A percentile compares a stretch with the other conserved stretches of the same genome.
phyloP scores from a whole-genome alignment of 2,113 vertebrate genomes.

The Oceanites oceanicus region DNA sequence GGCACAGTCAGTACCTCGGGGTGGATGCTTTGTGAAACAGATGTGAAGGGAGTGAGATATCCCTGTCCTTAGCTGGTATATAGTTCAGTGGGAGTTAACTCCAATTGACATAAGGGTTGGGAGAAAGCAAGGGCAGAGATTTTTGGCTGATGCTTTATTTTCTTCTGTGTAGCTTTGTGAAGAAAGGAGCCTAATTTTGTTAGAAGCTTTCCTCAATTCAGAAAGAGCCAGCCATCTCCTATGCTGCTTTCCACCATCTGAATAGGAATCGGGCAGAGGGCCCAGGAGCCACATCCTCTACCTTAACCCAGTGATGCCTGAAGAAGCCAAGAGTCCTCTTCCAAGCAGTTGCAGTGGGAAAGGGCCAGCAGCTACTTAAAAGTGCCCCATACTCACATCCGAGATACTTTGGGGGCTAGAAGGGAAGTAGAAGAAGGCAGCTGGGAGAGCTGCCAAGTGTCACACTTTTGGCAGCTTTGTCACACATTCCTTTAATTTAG shows the following conservation, averaged over 20 bases:
- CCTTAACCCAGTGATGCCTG: constrained; percentile 39
- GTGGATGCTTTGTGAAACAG: background rate
- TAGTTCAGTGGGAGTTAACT: constrained; percentile 21
- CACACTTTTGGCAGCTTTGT: constrained; percentile 59
- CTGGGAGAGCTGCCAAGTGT: constrained; percentile 56
- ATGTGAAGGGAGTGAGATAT: background rate
- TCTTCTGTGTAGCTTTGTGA: background rate
- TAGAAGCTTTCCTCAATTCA: constrained; percentile 18
- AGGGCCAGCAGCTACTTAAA: constrained; percentile 45
- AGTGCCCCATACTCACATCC: constrained; percentile 48
- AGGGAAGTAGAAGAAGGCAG: constrained; percentile 57
- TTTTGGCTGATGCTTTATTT: constrained; percentile 39
- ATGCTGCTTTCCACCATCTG: constrained; percentile 21
- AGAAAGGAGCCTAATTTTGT: constrained; percentile 25
- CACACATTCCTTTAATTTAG: constrained; percentile 52
- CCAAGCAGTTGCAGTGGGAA: constrained; percentile 43
- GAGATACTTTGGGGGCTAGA: constrained; percentile 41
- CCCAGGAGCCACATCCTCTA: constrained; percentile 50
- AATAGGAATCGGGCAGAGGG: constrained; percentile 31
- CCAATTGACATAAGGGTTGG: background rate
- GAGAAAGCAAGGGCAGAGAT: constrained; percentile 10
- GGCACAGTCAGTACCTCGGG: background rate
- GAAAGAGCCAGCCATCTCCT: constrained; percentile 36
- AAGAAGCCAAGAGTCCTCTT: constrained; percentile 39
- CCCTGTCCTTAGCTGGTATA: background rate